Evolutionary conservation across 2,113 vertebrate genomes (phyloP).

Genomic region (Coracopsis vasa): DNA sequence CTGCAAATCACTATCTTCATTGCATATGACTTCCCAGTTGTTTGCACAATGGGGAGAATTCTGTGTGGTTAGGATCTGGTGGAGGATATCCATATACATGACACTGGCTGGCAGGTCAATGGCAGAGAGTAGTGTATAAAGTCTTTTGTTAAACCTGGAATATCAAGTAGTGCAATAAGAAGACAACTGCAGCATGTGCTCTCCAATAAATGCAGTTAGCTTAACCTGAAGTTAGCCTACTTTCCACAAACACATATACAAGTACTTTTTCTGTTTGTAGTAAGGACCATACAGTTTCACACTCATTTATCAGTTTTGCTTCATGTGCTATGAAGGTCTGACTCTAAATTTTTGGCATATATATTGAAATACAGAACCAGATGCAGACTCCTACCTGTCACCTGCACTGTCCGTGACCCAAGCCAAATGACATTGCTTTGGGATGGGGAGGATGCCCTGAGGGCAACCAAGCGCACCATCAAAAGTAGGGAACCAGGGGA

Average conservation of each 20-base stretch:
- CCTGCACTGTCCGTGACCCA: neutral
- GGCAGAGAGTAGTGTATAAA: neutral
- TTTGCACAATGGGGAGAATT: neutral
- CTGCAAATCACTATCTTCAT: neutral
- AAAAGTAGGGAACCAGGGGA: constrained; percentile 33
- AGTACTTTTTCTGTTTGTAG: neutral
- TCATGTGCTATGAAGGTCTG: neutral
- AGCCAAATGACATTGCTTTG: neutral
- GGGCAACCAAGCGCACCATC: neutral
- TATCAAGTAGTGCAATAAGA: neutral
- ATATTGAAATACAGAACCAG: neutral
- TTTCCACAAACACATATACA: neutral
- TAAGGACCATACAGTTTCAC: neutral
- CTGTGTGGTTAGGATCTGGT: neutral
- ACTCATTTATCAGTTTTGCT: neutral
- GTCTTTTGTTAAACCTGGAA: neutral
- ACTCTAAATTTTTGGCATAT: rapidly evolving
- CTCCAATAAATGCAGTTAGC: neutral
- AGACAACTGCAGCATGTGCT: neutral
- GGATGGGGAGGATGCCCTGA: neutral
- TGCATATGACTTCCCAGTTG: neutral
- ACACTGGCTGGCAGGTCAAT: rapidly evolving
- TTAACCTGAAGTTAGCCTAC: neutral
- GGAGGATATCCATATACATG: neutral
- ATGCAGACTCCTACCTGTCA: neutral